These are phyloP conservation scores for Mastomys coucha DNA, from an alignment of 2,113 vertebrate species.

Conservation along the genomic window DNA sequence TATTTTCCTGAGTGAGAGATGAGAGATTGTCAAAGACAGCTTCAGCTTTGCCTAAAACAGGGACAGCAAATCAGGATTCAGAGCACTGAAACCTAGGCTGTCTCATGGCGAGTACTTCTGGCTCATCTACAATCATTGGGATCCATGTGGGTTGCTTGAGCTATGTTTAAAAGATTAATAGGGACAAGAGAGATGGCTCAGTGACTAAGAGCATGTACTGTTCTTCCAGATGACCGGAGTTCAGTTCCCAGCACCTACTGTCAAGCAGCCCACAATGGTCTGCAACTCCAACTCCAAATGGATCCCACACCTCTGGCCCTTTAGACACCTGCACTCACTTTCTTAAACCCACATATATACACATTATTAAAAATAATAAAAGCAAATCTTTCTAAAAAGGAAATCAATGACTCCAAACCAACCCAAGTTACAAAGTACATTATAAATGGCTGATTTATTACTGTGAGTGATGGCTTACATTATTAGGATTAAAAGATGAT, in stretches of 20 bases:
- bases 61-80: not conserved
- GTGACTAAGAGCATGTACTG: not conserved
- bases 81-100: not conserved
- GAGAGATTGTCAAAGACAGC: not conserved
- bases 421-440: not conserved
- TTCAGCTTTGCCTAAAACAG: constrained; percentile 24
- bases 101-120: not conserved
- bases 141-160: not conserved
- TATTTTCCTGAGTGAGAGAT: not conserved
- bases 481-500: constrained; percentile 42
- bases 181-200: not conserved
- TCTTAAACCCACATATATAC: not conserved
- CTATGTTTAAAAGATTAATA: constrained; percentile 10
- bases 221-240: not conserved
- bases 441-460: constrained; percentile 6
- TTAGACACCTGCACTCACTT: not conserved
- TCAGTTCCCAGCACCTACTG: not conserved
- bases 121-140: not conserved
- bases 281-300: not conserved
- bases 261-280: not conserved
- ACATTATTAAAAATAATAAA: not conserved
- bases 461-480: constrained; percentile 11
- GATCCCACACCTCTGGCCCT: not conserved
- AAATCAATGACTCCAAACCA: not conserved
- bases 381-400: not conserved